A percentile compares a stretch with the other conserved stretches of the same genome.
These are phyloP conservation scores for Trichacis sp. DNA, from an alignment of 2,888 invertebrate species.

Conservation along the genomic window DNA sequence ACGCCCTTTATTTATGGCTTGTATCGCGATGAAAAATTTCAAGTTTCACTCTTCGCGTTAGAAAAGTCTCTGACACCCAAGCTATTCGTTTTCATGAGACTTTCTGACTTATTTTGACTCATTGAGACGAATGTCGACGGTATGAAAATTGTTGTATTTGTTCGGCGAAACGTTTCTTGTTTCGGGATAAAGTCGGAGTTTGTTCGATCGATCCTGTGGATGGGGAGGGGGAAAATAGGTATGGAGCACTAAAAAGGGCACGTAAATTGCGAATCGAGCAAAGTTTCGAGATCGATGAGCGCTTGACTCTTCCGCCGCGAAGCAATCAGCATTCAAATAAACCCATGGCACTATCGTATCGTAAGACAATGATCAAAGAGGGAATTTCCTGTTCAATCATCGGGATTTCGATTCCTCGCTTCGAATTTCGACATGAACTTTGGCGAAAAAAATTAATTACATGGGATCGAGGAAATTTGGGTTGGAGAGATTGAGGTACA, in stretches of 20 bases:
- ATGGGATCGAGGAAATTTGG: too few species aligned
- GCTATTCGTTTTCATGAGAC: constrained; percentile 2
- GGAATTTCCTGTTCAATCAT: constrained; percentile 10
- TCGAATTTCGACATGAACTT: too few species aligned
- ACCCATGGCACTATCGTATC: constrained; percentile 16
- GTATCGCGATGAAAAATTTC: constrained; percentile 6
- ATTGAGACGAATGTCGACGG: constrained; percentile 5
- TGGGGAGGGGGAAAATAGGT: neutral
- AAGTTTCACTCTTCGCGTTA: neutral
- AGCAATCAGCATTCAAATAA: constrained; percentile 24
- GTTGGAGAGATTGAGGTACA: too few species aligned
- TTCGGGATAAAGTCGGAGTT: too few species aligned
- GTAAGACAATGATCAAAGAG: constrained; percentile 17
- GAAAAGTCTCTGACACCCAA: neutral
- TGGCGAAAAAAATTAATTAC: too few species aligned
- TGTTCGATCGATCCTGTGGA: too few species aligned
- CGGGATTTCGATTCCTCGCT: neutral
- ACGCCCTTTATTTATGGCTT: constrained; percentile 8
- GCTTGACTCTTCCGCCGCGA: constrained; percentile 1
- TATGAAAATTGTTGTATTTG: too few species aligned
- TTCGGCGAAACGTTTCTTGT: too few species aligned
- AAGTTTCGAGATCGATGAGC: constrained; percentile 6
- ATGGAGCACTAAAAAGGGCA: neutral
- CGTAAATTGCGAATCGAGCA: neutral
- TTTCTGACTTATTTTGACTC: constrained; percentile 3